Conservation (phyloP, 1,140 invertebrate genomes). For the Chymomyza costata region DNA sequence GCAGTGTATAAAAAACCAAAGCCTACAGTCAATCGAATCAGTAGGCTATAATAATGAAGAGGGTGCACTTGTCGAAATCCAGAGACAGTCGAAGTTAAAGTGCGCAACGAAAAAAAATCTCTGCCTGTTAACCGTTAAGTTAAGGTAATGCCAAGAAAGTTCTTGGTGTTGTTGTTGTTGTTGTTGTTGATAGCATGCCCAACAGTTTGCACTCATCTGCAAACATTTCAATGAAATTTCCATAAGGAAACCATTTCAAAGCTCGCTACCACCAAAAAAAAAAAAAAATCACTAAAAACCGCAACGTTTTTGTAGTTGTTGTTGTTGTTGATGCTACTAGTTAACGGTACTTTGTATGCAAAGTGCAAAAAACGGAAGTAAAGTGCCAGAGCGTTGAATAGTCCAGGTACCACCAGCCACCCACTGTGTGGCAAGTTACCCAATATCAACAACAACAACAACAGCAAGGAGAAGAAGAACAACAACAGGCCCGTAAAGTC, state of each 20-base stretch:
- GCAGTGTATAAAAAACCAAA: constrained; percentile 6
- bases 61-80: neutral
- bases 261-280: constrained; percentile 13
- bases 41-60: neutral
- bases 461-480: neutral
- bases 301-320: constrained; percentile 33
- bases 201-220: constrained; percentile 9
- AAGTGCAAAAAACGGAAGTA: constrained; percentile 63
- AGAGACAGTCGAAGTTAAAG: constrained; percentile 20
- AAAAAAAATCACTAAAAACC: constrained; percentile 53
- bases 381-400: constrained; percentile 34
- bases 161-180: neutral
- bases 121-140: constrained; percentile 33
- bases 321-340: constrained; percentile 60
- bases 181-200: neutral
- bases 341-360: constrained; percentile 72
- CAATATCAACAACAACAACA: neutral
- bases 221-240: constrained; percentile 55
- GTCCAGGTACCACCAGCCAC: constrained; percentile 1
- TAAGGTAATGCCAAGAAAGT: constrained; percentile 5
- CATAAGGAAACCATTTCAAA: constrained; percentile 52
- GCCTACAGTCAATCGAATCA: constrained; percentile 9
- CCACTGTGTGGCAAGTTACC: constrained; percentile 18
- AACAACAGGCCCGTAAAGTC: too few species aligned
- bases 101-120: constrained; percentile 28